Conservation (phyloP, 2,888 invertebrate species). For the Julus scanicus region DNA sequence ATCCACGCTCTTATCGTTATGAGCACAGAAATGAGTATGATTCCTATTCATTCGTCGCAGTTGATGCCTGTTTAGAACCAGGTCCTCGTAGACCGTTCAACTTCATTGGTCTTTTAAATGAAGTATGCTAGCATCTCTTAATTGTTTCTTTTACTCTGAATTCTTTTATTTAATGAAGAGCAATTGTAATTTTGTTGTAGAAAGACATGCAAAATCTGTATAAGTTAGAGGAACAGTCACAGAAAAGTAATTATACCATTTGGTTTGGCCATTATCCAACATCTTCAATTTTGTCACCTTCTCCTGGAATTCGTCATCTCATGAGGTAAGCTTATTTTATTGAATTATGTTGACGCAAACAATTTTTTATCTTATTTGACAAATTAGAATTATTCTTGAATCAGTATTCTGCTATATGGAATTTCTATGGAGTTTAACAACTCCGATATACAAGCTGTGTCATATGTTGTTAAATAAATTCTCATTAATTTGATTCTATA, state of each 20-base stretch:
- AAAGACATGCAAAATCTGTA: constrained; percentile 68
- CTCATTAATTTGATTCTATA: too few relatives aligned
- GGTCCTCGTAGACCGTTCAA: constrained; percentile 89
- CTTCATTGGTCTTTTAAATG: constrained; percentile 77
- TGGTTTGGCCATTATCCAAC: constrained; percentile 95
- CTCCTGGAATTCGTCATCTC: constrained; percentile 64
- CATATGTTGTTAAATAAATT: too few relatives aligned
- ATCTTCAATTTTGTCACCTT: constrained; percentile 79
- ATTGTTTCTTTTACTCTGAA: not conserved
- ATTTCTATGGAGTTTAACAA: too few relatives aligned
- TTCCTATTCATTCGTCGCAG: constrained; percentile 81
- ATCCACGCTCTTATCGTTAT: constrained; percentile 80
- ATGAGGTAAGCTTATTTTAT: constrained; percentile 60
- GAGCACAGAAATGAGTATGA: constrained; percentile 72
- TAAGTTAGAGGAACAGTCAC: constrained; percentile 71
- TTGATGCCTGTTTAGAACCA: constrained; percentile 88
- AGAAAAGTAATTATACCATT: constrained; percentile 73
- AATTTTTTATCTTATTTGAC: not conserved
- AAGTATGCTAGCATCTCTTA: constrained; percentile 61
- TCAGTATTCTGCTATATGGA: not conserved
- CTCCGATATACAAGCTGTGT: too few relatives aligned
- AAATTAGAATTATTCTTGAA: too few relatives aligned
- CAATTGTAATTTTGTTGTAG: constrained; percentile 52
- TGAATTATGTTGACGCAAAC: not conserved
- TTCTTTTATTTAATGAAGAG: not conserved